Percentiles rank a stretch among this genome's conserved stretches.
Conservation (phyloP, 2,797 vertebrate species). For the Strix occidentalis region DNA sequence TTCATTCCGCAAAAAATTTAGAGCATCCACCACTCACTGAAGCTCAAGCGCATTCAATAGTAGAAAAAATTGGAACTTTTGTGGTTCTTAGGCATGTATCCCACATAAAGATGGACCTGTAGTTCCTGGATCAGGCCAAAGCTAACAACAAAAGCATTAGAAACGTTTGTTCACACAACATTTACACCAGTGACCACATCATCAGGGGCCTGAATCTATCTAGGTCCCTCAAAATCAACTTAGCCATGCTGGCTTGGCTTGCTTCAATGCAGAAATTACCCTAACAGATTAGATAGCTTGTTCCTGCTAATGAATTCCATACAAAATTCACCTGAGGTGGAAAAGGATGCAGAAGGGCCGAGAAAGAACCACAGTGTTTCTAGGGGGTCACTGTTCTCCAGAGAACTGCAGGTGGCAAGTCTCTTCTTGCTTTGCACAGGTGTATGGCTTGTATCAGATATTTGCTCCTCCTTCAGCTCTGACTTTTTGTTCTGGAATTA, state of each 20-base stretch:
- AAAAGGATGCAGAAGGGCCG: not conserved
- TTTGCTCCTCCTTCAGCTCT: not conserved
- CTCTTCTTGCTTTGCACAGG: slow-evolving; percentile 34
- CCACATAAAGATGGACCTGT: not conserved
- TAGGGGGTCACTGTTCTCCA: not conserved
- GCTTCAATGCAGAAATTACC: not conserved
- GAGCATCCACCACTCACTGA: not conserved
- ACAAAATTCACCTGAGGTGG: not conserved
- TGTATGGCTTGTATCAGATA: not conserved
- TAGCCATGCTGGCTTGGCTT: not conserved
- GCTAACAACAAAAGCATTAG: not conserved
- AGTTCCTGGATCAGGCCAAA: not conserved
- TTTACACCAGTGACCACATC: not conserved
- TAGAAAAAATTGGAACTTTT: not conserved
- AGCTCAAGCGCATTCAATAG: not conserved
- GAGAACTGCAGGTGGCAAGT: not conserved
- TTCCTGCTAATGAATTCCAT: not conserved
- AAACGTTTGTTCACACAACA: not conserved
- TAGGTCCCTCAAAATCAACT: not conserved
- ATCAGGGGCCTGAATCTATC: too few species aligned
- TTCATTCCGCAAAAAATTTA: too few species aligned
- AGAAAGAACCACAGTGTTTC: not conserved
- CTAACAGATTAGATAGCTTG: not conserved
- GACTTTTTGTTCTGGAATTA: slow-evolving; percentile 25
- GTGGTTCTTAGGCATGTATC: not conserved